Evolutionary conservation across 1,140 invertebrate genomes (phyloP).

Genomic region (Sarcophaga peregrina): DNA sequence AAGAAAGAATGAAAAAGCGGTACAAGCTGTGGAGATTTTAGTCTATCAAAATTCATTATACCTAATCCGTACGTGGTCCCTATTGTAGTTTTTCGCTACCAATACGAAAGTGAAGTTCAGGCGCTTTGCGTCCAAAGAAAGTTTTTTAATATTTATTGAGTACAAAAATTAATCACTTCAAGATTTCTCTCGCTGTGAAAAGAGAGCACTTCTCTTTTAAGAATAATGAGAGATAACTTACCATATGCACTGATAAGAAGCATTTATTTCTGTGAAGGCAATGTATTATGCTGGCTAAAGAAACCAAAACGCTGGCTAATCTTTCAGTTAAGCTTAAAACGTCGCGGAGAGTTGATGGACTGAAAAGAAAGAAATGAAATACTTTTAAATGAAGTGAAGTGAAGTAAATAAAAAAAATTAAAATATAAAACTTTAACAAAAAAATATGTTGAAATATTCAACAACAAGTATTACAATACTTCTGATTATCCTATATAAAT

Average conservation of each 20-base stretch:
- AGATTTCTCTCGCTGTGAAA: background rate
- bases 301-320: background rate
- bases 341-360: background rate
- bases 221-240: background rate
- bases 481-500: background rate
- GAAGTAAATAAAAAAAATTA: background rate
- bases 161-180: background rate
- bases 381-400: background rate
- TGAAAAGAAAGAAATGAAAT: background rate
- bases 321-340: slow-evolving; percentile 28
- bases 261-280: background rate
- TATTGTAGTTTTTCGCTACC: too few species aligned
- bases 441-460: slow-evolving; percentile 19
- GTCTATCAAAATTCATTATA: too few species aligned
- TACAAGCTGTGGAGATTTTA: too few species aligned
- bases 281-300: slow-evolving; percentile 13
- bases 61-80: too few species aligned
- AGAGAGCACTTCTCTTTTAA: too few species aligned
- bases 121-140: too few species aligned
- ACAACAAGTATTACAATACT: background rate
- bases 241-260: slow-evolving; percentile 34
- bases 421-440: background rate
- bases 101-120: too few species aligned
- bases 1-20: too few species aligned
- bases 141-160: background rate